Base-by-base conservation (phyloP, 2,888 invertebrate genomes). In the Apodemia duryi region DNA sequence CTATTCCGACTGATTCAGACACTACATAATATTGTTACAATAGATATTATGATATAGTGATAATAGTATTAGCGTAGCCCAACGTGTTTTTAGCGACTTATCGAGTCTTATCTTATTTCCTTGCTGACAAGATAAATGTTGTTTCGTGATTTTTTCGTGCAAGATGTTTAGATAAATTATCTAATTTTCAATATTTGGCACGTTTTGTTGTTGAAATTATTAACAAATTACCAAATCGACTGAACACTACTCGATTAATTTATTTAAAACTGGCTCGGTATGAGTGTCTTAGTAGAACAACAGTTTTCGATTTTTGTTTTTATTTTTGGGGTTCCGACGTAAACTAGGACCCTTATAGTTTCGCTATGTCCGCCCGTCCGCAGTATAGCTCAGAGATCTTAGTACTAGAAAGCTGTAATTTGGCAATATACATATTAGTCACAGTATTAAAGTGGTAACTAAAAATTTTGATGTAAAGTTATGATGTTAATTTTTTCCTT, bases 131-230 rank as follows among this genome's bases (percentile, higher is more conserved):
- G 57, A 57, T 54, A 54, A 54, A 54, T 57, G 32, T 57, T 57
- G 32, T 57, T 57, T 57, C 57, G 32, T 29, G 57, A 57, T 57
- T 57, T 57, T 57, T 57, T 54, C 57, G 11, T 29, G 57, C 11
- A 57, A 57, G 32, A 54, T 54, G 29, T 32, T 29, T 57, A 9
- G 57, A 57, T 57, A 57, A 57, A 57, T 57, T 57, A 57, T 57
- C 57, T 57, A 57, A 57, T 29, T 54, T 10, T 29, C 5, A 13
- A 28, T 32, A 11, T 13, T 54, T 54, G 11, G 28, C 54, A 54
- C 54, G 54, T 54, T 46, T 46, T 29, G 28, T 28, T 32, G 54
- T 54, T 54, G 29, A 32, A 54, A 54, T 28, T 29, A 32, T 32
- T 11, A 3, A 46, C 3, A 29, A 6, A 11, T 54, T 54, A 54